A percentile compares a stretch with the other conserved stretches of the same genome.
Conservation (phyloP, 2,113 vertebrate genomes). For the Hipposideros armiger region DNA sequence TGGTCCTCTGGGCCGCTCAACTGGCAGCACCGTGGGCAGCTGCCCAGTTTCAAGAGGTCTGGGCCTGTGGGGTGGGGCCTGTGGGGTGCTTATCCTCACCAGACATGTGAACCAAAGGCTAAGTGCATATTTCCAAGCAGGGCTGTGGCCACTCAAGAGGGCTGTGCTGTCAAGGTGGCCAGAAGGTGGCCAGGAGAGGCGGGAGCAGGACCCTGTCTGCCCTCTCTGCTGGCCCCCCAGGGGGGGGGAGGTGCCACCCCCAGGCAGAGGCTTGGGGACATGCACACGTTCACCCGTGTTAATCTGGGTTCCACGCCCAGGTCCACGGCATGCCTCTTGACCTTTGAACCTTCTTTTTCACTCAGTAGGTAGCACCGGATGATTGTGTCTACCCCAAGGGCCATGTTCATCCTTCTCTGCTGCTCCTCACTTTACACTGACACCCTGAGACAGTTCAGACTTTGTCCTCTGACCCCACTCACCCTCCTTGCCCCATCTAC, state of each 20-base stretch:
- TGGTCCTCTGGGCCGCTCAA: not conserved
- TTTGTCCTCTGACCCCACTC: not conserved
- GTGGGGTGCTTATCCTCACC: not conserved
- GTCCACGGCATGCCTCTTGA: not conserved
- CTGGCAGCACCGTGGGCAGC: not conserved
- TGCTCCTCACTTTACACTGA: not conserved
- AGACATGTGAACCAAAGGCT: not conserved
- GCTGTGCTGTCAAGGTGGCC: not conserved
- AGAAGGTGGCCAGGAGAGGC: not conserved
- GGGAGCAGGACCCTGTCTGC: not conserved
- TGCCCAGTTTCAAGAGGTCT: not conserved
- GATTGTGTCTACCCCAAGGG: not conserved
- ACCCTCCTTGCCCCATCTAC: not conserved
- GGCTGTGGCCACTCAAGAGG: not conserved
- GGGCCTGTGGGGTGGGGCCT: not conserved
- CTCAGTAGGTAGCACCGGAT: not conserved
- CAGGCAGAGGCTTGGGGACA: not conserved
- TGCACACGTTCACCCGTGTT: accelerated
- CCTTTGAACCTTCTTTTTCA: not conserved
- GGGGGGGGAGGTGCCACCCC: not conserved
- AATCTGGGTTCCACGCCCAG: not conserved
- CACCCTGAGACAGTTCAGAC: not conserved
- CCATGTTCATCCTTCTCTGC: not conserved
- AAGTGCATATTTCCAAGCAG: not conserved
- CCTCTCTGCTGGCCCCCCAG: not conserved